Conservation (phyloP, 2,797 vertebrate species). For the Tokudaia muenninki region DNA sequence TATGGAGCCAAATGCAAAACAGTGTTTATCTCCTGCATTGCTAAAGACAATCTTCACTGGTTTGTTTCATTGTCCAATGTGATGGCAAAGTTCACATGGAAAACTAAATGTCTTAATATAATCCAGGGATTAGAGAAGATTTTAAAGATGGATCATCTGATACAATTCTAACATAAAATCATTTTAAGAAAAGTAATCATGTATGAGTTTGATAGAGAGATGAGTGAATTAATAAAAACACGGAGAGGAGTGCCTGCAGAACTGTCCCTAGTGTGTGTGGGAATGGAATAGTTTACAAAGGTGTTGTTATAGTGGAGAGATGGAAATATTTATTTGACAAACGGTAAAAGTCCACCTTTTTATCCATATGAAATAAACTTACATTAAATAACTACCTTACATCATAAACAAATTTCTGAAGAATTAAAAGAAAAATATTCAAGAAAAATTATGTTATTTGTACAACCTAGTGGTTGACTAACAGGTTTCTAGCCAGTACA, state of each 20-base stretch:
- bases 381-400: not conserved
- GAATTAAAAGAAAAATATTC: conserved; percentile 29
- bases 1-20: not conserved
- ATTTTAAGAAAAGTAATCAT: not conserved
- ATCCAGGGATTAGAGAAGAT: not conserved
- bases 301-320: not conserved
- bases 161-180: conserved; percentile 5
- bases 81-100: not conserved
- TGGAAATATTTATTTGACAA: conserved; percentile 18
- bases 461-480: not conserved
- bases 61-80: not conserved
- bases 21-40: not conserved
- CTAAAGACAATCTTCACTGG: not conserved
- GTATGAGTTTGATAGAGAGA: not conserved
- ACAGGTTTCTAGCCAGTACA: not conserved
- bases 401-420: conserved; percentile 30
- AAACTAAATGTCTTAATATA: not conserved
- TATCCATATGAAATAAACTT: conserved; percentile 9
- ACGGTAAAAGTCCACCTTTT: not conserved
- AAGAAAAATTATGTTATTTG: not conserved
- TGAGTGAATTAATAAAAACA: not conserved
- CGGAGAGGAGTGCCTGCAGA: not conserved
- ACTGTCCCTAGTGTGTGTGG: not conserved
- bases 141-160: not conserved
- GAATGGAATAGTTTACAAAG: conserved; percentile 33